These are phyloP conservation scores for Nesogale talazaci DNA, from an alignment of 2,113 vertebrate species.

Conservation along the genomic window DNA sequence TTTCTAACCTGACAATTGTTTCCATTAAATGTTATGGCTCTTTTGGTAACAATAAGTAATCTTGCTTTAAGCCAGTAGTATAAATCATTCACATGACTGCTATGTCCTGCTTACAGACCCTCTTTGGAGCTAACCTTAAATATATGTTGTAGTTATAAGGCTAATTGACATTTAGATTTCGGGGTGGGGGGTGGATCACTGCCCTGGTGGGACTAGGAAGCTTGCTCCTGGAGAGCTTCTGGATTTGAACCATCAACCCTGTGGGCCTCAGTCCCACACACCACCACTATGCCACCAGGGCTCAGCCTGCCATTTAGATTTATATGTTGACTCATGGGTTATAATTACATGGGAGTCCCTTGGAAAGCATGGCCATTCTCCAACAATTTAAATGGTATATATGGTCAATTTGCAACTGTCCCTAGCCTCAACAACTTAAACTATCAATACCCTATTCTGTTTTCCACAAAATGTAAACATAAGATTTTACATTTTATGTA, in stretches of 20 bases:
- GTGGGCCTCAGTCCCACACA: too few relatives aligned
- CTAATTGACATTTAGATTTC: background rate
- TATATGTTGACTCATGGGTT: conserved; percentile 34
- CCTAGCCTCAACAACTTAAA: background rate
- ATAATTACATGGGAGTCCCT: background rate
- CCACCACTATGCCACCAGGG: too few relatives aligned
- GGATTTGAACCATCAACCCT: too few relatives aligned
- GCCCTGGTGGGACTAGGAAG: too few relatives aligned
- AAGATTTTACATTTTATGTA: conserved; percentile 43
- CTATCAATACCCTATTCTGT: background rate
- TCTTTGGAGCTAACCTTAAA: conserved; percentile 38
- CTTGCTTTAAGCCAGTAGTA: background rate
- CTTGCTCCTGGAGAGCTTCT: too few relatives aligned
- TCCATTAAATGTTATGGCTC: conserved; percentile 35
- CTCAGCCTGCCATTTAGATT: background rate
- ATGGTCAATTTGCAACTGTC: conserved; percentile 10
- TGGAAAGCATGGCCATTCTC: background rate
- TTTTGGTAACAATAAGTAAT: conserved; percentile 55
- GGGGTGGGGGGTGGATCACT: too few relatives aligned
- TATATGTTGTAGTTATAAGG: conserved; percentile 8
- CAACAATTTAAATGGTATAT: background rate
- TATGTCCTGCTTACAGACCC: background rate
- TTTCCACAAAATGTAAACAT: conserved; percentile 18
- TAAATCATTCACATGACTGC: background rate
- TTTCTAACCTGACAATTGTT: conserved; percentile 56